These are phyloP conservation scores for Palythoa caribaeorum DNA, from an alignment of 92 coral and sea anemone species.

Conservation along the genomic window DNA sequence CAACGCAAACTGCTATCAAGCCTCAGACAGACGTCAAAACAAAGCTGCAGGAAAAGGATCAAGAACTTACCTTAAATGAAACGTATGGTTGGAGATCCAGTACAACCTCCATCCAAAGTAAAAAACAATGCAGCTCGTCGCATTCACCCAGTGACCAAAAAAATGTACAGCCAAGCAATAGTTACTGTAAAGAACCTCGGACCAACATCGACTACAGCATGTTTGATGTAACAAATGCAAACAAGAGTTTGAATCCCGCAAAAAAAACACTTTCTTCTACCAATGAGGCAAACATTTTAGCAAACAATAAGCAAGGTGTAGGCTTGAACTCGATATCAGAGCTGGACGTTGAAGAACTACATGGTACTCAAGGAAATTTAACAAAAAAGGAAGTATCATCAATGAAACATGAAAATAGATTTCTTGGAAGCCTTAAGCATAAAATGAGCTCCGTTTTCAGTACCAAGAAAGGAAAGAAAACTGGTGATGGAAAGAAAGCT, in stretches of 20 bases:
- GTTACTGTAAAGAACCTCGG: neutral
- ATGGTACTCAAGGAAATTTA: neutral
- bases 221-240: neutral
- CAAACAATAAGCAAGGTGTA: neutral
- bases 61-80: neutral
- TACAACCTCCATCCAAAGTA: neutral
- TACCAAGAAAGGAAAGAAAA: conserved; percentile 29
- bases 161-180: neutral
- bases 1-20: neutral
- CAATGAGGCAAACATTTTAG: too few relatives aligned
- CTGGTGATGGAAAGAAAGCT: neutral
- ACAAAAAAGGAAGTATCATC: conserved; percentile 15
- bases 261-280: neutral
- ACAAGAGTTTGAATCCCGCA: neutral
- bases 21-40: neutral
- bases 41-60: neutral
- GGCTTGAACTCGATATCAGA: conserved; percentile 6
- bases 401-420: conserved; percentile 11
- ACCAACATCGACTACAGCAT: neutral
- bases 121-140: neutral
- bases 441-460: conserved; percentile 47
- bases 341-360: neutral
- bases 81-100: neutral
- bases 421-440: conserved; percentile 30
- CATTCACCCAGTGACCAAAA: neutral